Conservation (phyloP, 23 tunicate genomes). For the Corella eumyota region DNA sequence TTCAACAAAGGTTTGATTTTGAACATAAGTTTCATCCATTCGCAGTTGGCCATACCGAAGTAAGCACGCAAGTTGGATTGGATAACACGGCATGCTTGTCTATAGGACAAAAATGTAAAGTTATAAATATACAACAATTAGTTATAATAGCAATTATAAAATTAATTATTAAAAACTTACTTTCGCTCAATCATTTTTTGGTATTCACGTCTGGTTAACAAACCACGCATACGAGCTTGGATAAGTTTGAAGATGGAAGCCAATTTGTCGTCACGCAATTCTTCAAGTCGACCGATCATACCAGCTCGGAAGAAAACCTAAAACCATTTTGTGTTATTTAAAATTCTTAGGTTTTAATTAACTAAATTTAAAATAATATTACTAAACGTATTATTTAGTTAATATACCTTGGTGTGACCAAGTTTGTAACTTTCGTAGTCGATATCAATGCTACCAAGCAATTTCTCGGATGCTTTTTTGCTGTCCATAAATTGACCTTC, state of each 20-base stretch:
- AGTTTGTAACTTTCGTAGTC: constrained; percentile 79
- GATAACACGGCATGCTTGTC: constrained; percentile 80
- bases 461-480: constrained; percentile 93
- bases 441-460: constrained; percentile 75
- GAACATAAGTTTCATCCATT: constrained; percentile 94
- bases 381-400: too few species aligned
- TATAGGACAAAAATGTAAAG: constrained; percentile 4
- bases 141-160: background rate
- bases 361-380: too few species aligned
- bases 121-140: background rate
- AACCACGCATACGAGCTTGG: constrained; percentile 85
- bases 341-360: background rate
- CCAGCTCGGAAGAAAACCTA: constrained; percentile 99
- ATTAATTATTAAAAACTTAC: constrained; percentile 33
- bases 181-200: constrained; percentile 83
- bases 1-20: constrained; percentile 96
- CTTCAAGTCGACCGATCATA: constrained; percentile 89
- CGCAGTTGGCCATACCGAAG: constrained; percentile 86
- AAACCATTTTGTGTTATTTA: too few species aligned
- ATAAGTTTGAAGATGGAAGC: constrained; percentile 69
- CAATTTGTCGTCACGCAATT: constrained; percentile 84
- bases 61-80: constrained; percentile 86
- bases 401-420: constrained; percentile 89
- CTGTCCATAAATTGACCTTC: constrained; percentile 97
- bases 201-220: constrained; percentile 75